These are phyloP conservation scores for Callosobruchus maculatus DNA, from an alignment of 2,888 invertebrate species.

Conservation along the genomic window DNA sequence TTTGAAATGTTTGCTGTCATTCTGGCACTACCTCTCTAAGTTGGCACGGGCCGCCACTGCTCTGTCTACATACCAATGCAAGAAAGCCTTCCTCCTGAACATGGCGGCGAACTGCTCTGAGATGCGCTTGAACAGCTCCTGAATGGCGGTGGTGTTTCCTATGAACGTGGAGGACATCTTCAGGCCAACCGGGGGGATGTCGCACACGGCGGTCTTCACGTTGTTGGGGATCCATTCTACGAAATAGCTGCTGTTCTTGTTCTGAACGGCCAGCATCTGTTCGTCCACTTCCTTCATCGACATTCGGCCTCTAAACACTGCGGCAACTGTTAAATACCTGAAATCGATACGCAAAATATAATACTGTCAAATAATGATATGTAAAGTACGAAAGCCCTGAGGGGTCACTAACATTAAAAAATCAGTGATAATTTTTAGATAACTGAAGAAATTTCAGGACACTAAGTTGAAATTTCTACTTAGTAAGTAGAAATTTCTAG, in stretches of 20 bases:
- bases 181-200: constrained; percentile 71
- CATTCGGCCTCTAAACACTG: constrained; percentile 64
- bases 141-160: constrained; percentile 72
- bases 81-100: constrained; percentile 95
- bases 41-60: too few relatives aligned
- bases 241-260: constrained; percentile 61
- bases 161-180: constrained; percentile 80
- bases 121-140: constrained; percentile 70
- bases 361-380: too few relatives aligned
- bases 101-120: constrained; percentile 76
- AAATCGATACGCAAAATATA: too few relatives aligned
- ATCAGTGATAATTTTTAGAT: too few relatives aligned
- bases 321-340: constrained; percentile 67
- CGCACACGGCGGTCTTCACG: constrained; percentile 76
- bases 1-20: too few relatives aligned
- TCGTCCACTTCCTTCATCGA: constrained; percentile 78
- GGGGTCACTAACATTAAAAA: too few relatives aligned
- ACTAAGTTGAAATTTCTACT: too few relatives aligned
- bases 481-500: too few relatives aligned
- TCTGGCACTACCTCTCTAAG: too few relatives aligned
- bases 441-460: too few relatives aligned
- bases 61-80: constrained; percentile 82
- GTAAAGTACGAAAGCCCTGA: too few relatives aligned
- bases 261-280: constrained; percentile 65
- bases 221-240: constrained; percentile 79